A percentile compares a stretch with the other conserved stretches of the same genome.
Conservation (phyloP, 2,888 invertebrate species). For the Leptothorax acervorum region DNA sequence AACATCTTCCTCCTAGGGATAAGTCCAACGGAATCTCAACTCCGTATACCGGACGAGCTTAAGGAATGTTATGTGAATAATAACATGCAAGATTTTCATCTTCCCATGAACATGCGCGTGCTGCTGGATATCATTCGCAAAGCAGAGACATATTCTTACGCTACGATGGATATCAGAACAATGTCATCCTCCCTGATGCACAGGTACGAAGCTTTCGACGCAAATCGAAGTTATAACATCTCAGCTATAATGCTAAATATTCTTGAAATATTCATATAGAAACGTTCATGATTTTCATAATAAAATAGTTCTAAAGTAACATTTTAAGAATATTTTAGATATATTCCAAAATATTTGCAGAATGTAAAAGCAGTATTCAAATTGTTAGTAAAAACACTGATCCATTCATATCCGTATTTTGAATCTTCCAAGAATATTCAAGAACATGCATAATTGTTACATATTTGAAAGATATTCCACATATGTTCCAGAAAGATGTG, state of each 20-base stretch:
- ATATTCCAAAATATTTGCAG: background rate
- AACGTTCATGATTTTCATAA: background rate
- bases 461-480: background rate
- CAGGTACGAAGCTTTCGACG: constrained; percentile 57
- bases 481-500: too few species aligned
- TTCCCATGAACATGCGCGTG: constrained; percentile 88
- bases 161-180: constrained; percentile 87
- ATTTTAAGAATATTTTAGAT: background rate
- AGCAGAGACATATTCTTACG: constrained; percentile 87
- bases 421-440: too few species aligned
- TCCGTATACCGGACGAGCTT: constrained; percentile 87
- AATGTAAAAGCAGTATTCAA: too few species aligned
- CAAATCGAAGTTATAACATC: background rate
- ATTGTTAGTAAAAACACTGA: too few species aligned
- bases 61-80: constrained; percentile 88
- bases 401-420: too few species aligned
- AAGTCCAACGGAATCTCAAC: constrained; percentile 65
- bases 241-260: background rate
- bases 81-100: constrained; percentile 84
- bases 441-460: background rate
- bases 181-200: constrained; percentile 87
- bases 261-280: background rate
- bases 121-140: constrained; percentile 88
- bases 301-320: background rate
- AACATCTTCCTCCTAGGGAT: constrained; percentile 56